Percentiles rank a stretch among this genome's conserved stretches.
Evolutionary conservation across 2,113 vertebrate species (phyloP).

Genomic region (Semicossyphus pulcher): DNA sequence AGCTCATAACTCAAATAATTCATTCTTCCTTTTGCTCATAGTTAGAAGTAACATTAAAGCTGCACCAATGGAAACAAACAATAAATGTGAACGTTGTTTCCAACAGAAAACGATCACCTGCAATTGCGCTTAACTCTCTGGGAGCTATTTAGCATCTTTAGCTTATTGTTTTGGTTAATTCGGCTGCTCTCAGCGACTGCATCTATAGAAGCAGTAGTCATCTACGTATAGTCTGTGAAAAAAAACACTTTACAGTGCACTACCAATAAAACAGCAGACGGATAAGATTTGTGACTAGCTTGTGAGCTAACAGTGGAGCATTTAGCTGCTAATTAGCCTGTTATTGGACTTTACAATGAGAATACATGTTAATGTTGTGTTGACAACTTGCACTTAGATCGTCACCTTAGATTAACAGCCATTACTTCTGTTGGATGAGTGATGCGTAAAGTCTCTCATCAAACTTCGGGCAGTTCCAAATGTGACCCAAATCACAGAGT

Average conservation of each 20-base stretch:
- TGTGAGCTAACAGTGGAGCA: not conserved
- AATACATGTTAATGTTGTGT: no score
- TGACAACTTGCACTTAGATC: no score
- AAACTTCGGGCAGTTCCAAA: no score
- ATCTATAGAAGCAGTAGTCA: no score
- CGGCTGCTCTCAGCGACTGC: no score
- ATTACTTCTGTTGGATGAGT: no score
- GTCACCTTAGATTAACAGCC: not conserved
- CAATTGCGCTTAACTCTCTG: not conserved
- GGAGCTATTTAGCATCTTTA: not conserved
- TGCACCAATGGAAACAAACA: not conserved
- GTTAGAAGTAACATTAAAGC: not conserved
- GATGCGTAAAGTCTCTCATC: no score
- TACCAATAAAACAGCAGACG: not conserved
- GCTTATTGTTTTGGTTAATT: slow-evolving; percentile 10
- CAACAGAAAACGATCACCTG: not conserved
- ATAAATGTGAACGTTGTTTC: not conserved
- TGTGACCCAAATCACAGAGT: no score
- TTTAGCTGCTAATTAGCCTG: not conserved
- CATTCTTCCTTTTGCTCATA: not conserved
- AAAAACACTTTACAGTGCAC: no score
- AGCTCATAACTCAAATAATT: not conserved
- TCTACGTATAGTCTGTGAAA: no score
- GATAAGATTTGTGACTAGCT: not conserved
- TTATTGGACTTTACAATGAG: no score